phyloP scores from a whole-genome alignment of 1,140 invertebrate species.

The Psix sp. region DNA sequence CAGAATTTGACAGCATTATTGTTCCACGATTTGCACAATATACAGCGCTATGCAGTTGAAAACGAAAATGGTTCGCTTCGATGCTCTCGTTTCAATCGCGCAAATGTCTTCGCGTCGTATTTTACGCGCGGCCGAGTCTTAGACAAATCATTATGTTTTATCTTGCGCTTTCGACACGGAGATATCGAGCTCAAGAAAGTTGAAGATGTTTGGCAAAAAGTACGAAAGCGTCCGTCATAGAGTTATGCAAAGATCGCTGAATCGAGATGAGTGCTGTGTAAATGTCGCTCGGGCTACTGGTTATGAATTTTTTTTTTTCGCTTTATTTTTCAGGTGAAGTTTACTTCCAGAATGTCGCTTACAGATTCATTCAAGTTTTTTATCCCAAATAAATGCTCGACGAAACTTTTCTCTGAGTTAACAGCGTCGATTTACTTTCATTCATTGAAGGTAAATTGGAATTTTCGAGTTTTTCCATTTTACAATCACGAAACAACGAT shows the following conservation, averaged over 20 bases:
- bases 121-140: conserved; percentile 22
- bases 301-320: conserved; percentile 21
- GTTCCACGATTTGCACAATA: too few relatives aligned
- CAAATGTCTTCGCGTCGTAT: conserved; percentile 17
- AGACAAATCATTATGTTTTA: conserved; percentile 45
- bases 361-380: too few relatives aligned
- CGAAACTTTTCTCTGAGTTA: too few relatives aligned
- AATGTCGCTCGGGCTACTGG: conserved; percentile 14
- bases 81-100: conserved; percentile 27
- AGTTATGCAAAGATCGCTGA: not conserved
- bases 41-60: conserved; percentile 8
- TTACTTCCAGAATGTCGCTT: too few relatives aligned
- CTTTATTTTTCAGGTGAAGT: not conserved
- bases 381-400: too few relatives aligned
- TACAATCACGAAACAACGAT: too few relatives aligned
- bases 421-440: too few relatives aligned
- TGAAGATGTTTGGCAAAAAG: conserved; percentile 24
- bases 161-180: conserved; percentile 13
- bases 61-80: conserved; percentile 32
- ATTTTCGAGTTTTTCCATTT: too few relatives aligned
- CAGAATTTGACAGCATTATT: conserved; percentile 14
- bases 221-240: conserved; percentile 9
- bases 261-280: conserved; percentile 17
- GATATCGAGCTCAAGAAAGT: conserved; percentile 27
- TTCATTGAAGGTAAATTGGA: too few relatives aligned